Percentiles rank a stretch among this genome's conserved stretches.
Conservation (phyloP, 2,888 invertebrate genomes). For the Alviniconcha strummeri region DNA sequence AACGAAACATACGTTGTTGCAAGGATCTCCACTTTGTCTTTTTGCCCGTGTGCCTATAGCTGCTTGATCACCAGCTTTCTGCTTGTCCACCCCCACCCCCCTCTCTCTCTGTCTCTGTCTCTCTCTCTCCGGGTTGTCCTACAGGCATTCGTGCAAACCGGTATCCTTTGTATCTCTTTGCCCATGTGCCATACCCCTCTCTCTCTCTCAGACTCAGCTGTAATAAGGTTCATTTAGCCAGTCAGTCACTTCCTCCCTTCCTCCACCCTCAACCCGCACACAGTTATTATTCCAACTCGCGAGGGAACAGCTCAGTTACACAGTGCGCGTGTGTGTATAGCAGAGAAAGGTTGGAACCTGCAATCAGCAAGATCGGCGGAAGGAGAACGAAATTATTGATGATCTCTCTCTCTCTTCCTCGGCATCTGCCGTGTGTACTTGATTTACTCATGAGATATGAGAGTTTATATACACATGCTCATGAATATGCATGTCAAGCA, state of each 20-base stretch:
- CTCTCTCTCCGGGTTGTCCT: background rate
- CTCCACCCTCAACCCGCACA: background rate
- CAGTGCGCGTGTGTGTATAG: too few species aligned
- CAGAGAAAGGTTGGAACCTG: too few species aligned
- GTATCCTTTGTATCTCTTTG: background rate
- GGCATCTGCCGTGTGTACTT: too few species aligned
- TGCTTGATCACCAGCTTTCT: background rate
- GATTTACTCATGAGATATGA: too few species aligned
- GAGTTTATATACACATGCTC: too few species aligned
- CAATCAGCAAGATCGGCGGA: too few species aligned
- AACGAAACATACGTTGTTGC: background rate
- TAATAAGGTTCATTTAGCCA: background rate
- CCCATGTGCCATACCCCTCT: background rate
- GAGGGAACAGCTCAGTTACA: too few species aligned
- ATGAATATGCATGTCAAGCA: too few species aligned
- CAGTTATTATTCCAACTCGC: background rate
- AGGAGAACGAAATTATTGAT: too few species aligned
- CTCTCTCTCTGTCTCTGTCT: background rate
- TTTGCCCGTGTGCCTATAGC: background rate
- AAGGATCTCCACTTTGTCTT: background rate
- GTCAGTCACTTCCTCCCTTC: background rate
- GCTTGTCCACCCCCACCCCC: background rate
- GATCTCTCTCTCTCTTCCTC: too few species aligned
- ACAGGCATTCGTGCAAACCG: background rate
- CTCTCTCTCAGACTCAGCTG: background rate